A percentile compares a stretch with the other conserved stretches of the same genome.
Evolutionary conservation across 2,888 invertebrate genomes (phyloP).

Genomic region (Drosophila quasianomalipes): DNA sequence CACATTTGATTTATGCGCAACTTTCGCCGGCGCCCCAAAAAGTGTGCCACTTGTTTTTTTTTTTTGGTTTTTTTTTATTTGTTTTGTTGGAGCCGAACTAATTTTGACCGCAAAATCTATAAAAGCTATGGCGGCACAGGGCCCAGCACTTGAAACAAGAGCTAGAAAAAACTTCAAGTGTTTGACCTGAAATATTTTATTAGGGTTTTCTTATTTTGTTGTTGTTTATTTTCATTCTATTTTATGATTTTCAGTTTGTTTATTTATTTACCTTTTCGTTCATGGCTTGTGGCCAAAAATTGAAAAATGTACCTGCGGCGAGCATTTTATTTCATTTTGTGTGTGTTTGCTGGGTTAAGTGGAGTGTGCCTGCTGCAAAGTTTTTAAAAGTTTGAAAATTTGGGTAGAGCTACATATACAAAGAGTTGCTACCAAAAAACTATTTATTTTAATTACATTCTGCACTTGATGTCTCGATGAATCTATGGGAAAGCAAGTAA

Average conservation of each 20-base stretch:
- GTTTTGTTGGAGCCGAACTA: constrained; percentile 39
- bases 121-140: constrained; percentile 18
- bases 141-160: constrained; percentile 29
- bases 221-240: constrained; percentile 31
- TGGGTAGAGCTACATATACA: background rate
- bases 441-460: constrained; percentile 46
- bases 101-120: constrained; percentile 65
- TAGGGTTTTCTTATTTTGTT: constrained; percentile 9
- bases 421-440: constrained; percentile 18
- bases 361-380: constrained; percentile 48
- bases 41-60: constrained; percentile 36
- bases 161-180: constrained; percentile 44
- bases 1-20: constrained; percentile 63
- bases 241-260: constrained; percentile 34
- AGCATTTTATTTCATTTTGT: constrained; percentile 1
- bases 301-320: constrained; percentile 26
- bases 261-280: constrained; percentile 43
- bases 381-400: constrained; percentile 35
- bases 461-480: constrained; percentile 21
- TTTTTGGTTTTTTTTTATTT: background rate
- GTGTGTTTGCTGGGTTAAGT: constrained; percentile 6
- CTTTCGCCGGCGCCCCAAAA: constrained; percentile 44
- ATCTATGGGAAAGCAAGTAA: constrained; percentile 21
- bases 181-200: constrained; percentile 62
- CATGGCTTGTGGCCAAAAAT: constrained; percentile 16